Evolutionary conservation across 2,888 invertebrate species (phyloP).

Genomic region (Lasioglossum lativentre): DNA sequence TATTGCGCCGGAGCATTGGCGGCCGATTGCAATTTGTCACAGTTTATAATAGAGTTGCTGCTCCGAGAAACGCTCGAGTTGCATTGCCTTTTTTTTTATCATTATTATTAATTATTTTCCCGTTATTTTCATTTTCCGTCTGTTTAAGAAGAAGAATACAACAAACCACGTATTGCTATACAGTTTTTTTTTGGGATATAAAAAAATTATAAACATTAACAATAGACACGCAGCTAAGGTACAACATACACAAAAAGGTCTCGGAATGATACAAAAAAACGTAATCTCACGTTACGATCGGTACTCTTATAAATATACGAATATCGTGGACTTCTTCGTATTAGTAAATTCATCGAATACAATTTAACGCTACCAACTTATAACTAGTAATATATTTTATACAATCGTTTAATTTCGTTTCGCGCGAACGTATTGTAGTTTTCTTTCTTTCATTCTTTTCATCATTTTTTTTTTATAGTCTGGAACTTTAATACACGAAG

Average conservation of each 20-base stretch:
- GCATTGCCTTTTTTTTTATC: slow-evolving; percentile 9
- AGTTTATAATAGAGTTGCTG: slow-evolving; percentile 60
- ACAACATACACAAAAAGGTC: slow-evolving; percentile 63
- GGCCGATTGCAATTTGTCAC: slow-evolving; percentile 68
- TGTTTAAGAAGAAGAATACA: slow-evolving; percentile 78
- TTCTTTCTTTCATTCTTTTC: neutral
- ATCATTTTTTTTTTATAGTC: slow-evolving; percentile 35
- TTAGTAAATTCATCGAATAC: slow-evolving; percentile 69
- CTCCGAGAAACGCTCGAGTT: slow-evolving; percentile 69
- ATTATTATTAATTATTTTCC: slow-evolving; percentile 16
- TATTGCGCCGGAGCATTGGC: slow-evolving; percentile 73
- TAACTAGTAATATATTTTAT: slow-evolving; percentile 72
- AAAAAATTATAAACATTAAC: slow-evolving; percentile 71
- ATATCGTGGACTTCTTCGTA: slow-evolving; percentile 69
- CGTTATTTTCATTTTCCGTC: neutral
- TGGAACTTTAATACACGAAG: slow-evolving; percentile 69
- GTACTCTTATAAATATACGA: slow-evolving; percentile 71
- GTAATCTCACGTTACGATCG: slow-evolving; percentile 60
- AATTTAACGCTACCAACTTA: slow-evolving; percentile 72
- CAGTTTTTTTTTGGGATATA: slow-evolving; percentile 70
- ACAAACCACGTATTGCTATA: slow-evolving; percentile 78
- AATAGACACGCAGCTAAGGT: slow-evolving; percentile 69
- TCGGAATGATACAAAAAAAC: slow-evolving; percentile 72
- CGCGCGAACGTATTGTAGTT: slow-evolving; percentile 57
- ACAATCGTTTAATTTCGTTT: slow-evolving; percentile 68